A percentile compares a stretch with the other conserved stretches of the same genome.
Conservation (phyloP, 2,797 vertebrate species). For the Enteromius viviparus region DNA sequence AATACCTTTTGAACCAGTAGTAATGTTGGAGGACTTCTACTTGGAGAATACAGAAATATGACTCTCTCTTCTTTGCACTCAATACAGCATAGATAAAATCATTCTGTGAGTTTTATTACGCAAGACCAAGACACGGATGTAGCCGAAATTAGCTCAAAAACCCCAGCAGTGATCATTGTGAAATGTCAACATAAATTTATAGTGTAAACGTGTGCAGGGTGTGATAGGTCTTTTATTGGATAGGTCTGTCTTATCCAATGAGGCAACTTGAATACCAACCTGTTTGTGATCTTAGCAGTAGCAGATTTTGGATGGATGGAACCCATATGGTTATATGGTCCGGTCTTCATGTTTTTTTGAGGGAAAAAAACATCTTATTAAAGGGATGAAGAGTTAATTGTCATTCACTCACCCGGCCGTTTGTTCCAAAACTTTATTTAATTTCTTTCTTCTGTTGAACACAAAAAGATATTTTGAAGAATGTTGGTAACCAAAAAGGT, state of each 20-base stretch:
- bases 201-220: background rate
- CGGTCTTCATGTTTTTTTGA: background rate
- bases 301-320: background rate
- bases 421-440: no score
- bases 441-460: background rate
- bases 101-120: background rate
- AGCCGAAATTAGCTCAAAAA: background rate
- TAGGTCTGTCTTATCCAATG: background rate
- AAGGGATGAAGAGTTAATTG: background rate
- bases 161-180: background rate
- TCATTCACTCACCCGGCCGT: no score
- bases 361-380: background rate
- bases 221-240: background rate
- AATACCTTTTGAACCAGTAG: background rate
- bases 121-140: slow-evolving; percentile 12
- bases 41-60: slow-evolving; percentile 2
- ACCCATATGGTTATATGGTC: background rate
- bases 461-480: background rate
- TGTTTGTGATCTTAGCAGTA: background rate
- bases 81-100: background rate
- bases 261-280: background rate
- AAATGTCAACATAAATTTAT: slow-evolving; percentile 4
- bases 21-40: background rate
- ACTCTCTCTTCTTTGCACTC: background rate
- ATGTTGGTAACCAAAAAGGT: background rate